Evolutionary conservation across 92 coral and sea anemone species (phyloP), one percentile per base, ranked within the genome.

Genomic region (Muricea muricata): DNA sequence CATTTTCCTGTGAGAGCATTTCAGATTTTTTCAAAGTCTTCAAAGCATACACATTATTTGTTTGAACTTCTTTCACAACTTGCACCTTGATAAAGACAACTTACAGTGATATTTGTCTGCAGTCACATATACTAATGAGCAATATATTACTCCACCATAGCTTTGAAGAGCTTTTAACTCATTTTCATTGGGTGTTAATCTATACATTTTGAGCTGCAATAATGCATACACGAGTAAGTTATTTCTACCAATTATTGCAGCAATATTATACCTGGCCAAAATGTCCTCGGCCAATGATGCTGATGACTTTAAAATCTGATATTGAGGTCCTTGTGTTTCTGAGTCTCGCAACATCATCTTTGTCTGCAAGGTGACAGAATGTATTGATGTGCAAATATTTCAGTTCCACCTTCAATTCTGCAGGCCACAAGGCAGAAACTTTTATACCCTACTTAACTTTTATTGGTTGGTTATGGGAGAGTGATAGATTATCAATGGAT

Each of bases 281-380:
- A 87, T 97, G 99, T 30, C 99, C 99, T 46, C 99, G 81, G 30
- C 99, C 99, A 81, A 97, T 97, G 7, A 91, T 93, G 73, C 93
- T 93, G 78, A 97, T 52, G 24, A 90, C 93, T 34, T 92, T 90
- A 78, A 97, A 97, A 84, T 97, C 99, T 7, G 91, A 85, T 46
- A 90, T 94, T 32, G 71, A 55, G 5, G 83, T 70, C 37, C 83
- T 32, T 18, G 54, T 57, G 54, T 78, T 40, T 57, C 83, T 78
- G 0, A 78, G 46, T 20, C 33, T 55, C 23, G 23, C 14, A 7
- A 78, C 83, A 55, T 78, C 55, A 11, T 78, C 55, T 26, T 78
- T 55, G 71, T 78, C 83, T 78, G 55, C 6, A 20, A 18, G 35
- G 23, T 2, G 30, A 10, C 28, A 17, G 65, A 54, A 23, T 54